Conservation (phyloP, 2,113 vertebrate genomes). For the Eudorcas thomsonii region DNA sequence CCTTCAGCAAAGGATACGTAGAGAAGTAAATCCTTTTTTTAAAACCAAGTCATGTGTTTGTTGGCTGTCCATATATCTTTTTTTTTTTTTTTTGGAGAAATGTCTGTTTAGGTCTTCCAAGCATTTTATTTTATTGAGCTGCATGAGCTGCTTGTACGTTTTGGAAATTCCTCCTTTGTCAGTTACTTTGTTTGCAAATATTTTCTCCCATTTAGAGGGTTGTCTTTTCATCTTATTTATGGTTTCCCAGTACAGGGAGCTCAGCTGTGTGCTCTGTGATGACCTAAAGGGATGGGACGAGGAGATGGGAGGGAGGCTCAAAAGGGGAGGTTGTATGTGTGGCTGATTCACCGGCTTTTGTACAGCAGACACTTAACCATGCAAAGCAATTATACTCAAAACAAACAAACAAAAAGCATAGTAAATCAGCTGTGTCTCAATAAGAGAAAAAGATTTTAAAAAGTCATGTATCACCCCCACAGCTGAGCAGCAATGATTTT, state of each 20-base stretch:
- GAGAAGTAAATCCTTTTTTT: not conserved
- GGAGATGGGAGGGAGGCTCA: not conserved
- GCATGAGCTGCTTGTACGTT: not conserved
- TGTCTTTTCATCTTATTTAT: not conserved
- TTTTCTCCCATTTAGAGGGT: not conserved
- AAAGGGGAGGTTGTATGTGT: not conserved
- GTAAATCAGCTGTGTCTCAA: not conserved
- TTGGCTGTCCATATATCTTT: not conserved
- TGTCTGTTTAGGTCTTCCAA: not conserved
- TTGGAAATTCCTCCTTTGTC: not conserved
- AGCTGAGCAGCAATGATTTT: not conserved
- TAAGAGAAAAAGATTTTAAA: not conserved
- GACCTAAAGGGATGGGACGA: not conserved
- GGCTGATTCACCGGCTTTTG: not conserved
- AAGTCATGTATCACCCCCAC: fast-evolving
- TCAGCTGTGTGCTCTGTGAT: not conserved
- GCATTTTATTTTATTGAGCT: not conserved
- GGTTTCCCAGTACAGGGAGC: not conserved
- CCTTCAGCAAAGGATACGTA: not conserved
- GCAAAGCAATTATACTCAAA: not conserved
- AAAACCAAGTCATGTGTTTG: not conserved
- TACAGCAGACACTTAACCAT: not conserved
- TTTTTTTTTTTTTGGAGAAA: not conserved
- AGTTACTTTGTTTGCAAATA: not conserved
- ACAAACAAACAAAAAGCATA: not conserved